Evolutionary conservation across 2,113 vertebrate genomes (phyloP).

Genomic region (Myiozetetes cayanensis): DNA sequence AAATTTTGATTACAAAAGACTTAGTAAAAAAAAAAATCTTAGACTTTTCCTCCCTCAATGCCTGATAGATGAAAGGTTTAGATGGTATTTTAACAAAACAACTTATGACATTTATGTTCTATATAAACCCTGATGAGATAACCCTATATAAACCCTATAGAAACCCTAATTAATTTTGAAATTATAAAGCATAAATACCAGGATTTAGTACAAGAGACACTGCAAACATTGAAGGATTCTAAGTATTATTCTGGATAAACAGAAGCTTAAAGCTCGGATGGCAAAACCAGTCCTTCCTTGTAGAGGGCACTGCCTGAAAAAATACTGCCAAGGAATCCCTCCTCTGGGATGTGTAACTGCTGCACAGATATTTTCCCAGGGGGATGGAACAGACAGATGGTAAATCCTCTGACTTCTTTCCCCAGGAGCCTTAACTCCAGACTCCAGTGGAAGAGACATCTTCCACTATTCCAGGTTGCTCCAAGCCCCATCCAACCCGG

Average conservation of each 20-base stretch:
- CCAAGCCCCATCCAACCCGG: neutral
- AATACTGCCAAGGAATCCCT: neutral
- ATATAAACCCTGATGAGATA: neutral
- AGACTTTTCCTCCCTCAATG: neutral
- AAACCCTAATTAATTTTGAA: neutral
- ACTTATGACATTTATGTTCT: neutral
- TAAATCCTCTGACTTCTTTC: slow-evolving; percentile 22
- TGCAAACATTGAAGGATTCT: neutral
- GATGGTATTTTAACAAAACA: neutral
- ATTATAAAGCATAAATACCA: neutral
- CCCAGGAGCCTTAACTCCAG: neutral
- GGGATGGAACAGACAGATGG: neutral
- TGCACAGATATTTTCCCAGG: neutral
- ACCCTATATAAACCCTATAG: too few species aligned
- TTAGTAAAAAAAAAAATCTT: neutral
- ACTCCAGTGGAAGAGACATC: neutral
- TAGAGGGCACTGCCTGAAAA: neutral
- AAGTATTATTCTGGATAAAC: neutral
- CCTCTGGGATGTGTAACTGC: neutral
- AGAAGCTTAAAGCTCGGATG: neutral
- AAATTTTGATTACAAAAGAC: neutral
- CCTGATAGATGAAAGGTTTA: neutral
- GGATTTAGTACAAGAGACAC: neutral
- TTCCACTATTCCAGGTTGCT: neutral
- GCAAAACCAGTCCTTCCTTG: neutral